Evolutionary conservation across 2,113 vertebrate genomes (phyloP), one percentile per base, ranked within the genome.

Genomic region (Porphyrio hochstetteri): DNA sequence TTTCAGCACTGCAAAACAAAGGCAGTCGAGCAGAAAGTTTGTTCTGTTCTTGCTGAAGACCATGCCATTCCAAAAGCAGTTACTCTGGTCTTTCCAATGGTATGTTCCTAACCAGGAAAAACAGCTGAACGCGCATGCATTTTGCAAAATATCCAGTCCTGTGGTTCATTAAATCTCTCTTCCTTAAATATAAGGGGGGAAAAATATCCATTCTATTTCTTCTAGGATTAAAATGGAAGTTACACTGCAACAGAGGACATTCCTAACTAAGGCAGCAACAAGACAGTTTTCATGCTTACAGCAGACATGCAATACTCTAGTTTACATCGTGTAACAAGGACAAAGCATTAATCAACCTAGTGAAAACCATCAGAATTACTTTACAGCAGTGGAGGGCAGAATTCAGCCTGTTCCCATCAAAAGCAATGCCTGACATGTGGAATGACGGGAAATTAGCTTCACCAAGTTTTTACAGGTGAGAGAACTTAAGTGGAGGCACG

Each of bases 101-200:
- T 59, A 72, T 95, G 93, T 94, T 96, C 85, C 86, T 82, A 93
- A 78, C 55, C 86, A 92, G 92, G 71, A 69, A 93, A 96, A 98
- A 96, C 53, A 92, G 97, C 97, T 97, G 97, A 97, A 75, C 90
- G 36, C 92, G 96, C 95, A 96, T 70, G 88, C 95, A 67, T 68
- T 94, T 95, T 74, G 69, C 91, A 83, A 95, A 95, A 86, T 50
- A 91, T 74, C 79, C 86, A 94, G 65, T 68, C 92, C 52, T 96
- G 97, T 78, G 96, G 90, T 82, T 97, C 86, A 82, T 93, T 95
- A 92, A 88, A 80, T 90, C 70, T 55, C 12, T 61, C 84, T 92
- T 96, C 86, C 77, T 93, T 94, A 88, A 91, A 93, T 77, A 76
- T 14, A 88, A 69, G 24, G 59, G 13, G 13, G n/a, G 68, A 63